These are phyloP conservation scores for Hemicrepidius hirtus DNA, from an alignment of 2,888 invertebrate species.

Conservation along the genomic window DNA sequence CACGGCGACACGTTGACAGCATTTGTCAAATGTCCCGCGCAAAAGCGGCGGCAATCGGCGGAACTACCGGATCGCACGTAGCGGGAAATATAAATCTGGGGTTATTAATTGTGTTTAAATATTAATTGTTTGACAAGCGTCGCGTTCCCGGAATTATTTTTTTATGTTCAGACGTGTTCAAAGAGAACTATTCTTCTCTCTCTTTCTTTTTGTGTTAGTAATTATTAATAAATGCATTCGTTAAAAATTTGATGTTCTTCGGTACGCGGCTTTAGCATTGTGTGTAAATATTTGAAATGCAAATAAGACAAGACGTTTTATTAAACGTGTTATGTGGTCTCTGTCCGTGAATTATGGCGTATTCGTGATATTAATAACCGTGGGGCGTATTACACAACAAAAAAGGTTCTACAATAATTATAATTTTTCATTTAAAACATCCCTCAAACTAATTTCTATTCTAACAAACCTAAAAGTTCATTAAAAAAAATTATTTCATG, in stretches of 20 bases:
- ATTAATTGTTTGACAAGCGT: constrained; percentile 51
- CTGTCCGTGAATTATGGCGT: constrained; percentile 29
- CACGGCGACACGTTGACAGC: constrained; percentile 45
- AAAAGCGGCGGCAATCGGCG: constrained; percentile 55
- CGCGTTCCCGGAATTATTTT: constrained; percentile 51
- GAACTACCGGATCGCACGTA: constrained; percentile 60
- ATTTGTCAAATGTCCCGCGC: constrained; percentile 48
- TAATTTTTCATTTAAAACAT: no score
- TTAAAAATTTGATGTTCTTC: constrained; percentile 40
- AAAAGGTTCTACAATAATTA: background rate
- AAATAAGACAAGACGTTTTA: constrained; percentile 44
- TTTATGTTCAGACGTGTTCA: constrained; percentile 39
- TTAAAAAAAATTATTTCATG: no score
- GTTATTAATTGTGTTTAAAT: constrained; percentile 60
- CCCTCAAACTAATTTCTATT: no score
- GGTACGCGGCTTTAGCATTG: constrained; percentile 33
- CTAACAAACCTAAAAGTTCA: no score
- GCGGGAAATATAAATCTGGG: constrained; percentile 62
- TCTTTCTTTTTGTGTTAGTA: background rate
- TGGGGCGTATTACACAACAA: constrained; percentile 19
- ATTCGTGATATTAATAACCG: constrained; percentile 21
- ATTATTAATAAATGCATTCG: constrained; percentile 53
- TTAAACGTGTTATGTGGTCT: constrained; percentile 43
- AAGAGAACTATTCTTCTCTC: constrained; percentile 37
- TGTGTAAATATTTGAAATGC: constrained; percentile 51